Base-by-base conservation (phyloP, 2,888 invertebrate species). In the Labia minor region DNA sequence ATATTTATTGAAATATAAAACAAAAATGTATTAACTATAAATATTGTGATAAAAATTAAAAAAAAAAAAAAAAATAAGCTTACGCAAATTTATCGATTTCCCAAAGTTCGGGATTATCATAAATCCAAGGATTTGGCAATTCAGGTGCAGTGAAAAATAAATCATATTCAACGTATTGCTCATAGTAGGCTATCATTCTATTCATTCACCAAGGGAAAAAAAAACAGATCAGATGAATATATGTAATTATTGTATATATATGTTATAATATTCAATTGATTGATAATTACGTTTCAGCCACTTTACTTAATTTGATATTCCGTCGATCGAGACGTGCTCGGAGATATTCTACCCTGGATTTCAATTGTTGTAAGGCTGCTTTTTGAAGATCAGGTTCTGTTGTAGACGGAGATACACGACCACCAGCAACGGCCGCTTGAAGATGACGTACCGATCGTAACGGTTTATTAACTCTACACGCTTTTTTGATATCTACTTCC, bases 111-210 rank as follows among this genome's bases (percentile, higher is more conserved):
- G 90, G 88, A 77, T 88, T 95, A 75, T 99, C 98, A 26, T 90
- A 88, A 73, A 94, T 85, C 99, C 99, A 99, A 0, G 98, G 98
- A 82, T 98, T 99, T 49, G 93, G 89, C 77, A 91, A 88, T 78
- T 98, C 98, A 1, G 95, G 91, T 21, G 90, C 85, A 8, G 92
- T 92, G 70, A 98, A 86, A 80, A 96, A 92, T 69, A 94, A 88
- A 81, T 99, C 99, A 78, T 96, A 99, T 77, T 98, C 96, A 68
- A 86, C 85, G 78, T 98, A 96, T 79, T 97, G 97, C 77, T 97
- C 95, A 78, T 88, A 95, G 81, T 94, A 95, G 66, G 89, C 86
- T 74, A 95, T 87, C 49, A 49, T 49, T 14, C 49, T 49, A 6
- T n/a, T n/a, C n/a, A n/a, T 21, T 1, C 37, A 49, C 69, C 1